phyloP scores from a whole-genome alignment of 2,888 invertebrate genomes.

The Caenorhabditis wallacei region DNA sequence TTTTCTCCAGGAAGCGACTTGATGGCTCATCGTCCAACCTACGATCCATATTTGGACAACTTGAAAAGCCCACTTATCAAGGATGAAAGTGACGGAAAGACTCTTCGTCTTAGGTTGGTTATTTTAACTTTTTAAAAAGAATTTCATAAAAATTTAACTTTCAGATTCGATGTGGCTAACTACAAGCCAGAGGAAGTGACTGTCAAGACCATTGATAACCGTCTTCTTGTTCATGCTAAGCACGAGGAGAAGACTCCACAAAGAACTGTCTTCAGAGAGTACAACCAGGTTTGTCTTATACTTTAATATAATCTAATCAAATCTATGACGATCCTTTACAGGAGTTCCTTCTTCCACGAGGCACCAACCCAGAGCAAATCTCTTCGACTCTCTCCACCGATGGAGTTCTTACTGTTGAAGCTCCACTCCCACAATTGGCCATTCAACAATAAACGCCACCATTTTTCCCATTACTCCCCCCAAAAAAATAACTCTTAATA shows the following conservation, averaged over 20 bases:
- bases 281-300: constrained; percentile 87
- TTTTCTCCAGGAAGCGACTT: constrained; percentile 68
- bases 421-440: constrained; percentile 89
- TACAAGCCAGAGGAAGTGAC: constrained; percentile 94
- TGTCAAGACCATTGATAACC: constrained; percentile 98
- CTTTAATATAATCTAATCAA: not conserved
- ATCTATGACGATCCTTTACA: constrained; percentile 54
- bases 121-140: not conserved
- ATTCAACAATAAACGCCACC: constrained; percentile 75
- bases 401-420: constrained; percentile 96
- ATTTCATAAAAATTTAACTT: constrained; percentile 32
- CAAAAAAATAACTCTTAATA: constrained; percentile 10
- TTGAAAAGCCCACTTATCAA: constrained; percentile 91
- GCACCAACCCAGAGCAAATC: constrained; percentile 96
- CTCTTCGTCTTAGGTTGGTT: constrained; percentile 89
- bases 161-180: constrained; percentile 94
- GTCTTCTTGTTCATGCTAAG: constrained; percentile 92
- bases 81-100: constrained; percentile 95
- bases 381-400: constrained; percentile 96
- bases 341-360: constrained; percentile 96
- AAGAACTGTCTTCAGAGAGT: constrained; percentile 97
- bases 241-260: constrained; percentile 98
- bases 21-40: constrained; percentile 81
- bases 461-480: not conserved
- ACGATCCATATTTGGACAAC: constrained; percentile 83